Base-by-base conservation (phyloP, 2,888 invertebrate species). In the Drosophila antonietae region DNA sequence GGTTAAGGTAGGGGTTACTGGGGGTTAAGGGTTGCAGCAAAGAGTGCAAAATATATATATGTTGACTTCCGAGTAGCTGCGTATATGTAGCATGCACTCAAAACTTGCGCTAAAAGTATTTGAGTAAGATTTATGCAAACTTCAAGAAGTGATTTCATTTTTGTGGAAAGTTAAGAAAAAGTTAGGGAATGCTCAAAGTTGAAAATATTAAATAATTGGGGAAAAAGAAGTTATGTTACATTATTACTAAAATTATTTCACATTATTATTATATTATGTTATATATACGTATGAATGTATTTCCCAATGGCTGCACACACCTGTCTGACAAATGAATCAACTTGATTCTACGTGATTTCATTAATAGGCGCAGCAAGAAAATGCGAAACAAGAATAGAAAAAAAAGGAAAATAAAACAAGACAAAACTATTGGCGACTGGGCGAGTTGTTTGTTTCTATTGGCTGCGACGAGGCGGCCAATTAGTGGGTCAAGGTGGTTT, bases 401-500 rank as follows among this genome's bases (percentile, higher is more conserved):
- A 37, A 41, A 58, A 5, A 68, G 35, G 5, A 31, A n/a, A 62
- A 49, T 68, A 75, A 68, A 15, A 2, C 39, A 39, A n/a, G 6
- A 57, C n/a, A 51, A 51, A 51, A 69, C 39, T 52, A 31, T 53
- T 53, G 53, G 53, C 53, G 46, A 43, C 43, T 41, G 28, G 47
- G 37, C 52, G 43, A 53, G 14, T 41, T 37, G 20, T 49, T 41
- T 41, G 47, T 39, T 55, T 41, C n/a, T 28, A 18, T 55, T 39
- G 41, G 55, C 55, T 55, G 15, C 65, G 68, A 68, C 73, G 70
- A 71, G 77, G 70, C 70, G 68, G 77, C 63, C 87, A 83, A 88
- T 88, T 86, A 87, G 89, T 86, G 89, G 86, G 86, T 88, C 86
- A 86, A 86, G 86, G 86, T 86, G 89, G 86, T 86, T 86, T 69